A percentile compares a stretch with the other conserved stretches of the same genome.
These are phyloP conservation scores for Scleropages formosus DNA, from an alignment of 2,797 vertebrate species.

Conservation along the genomic window DNA sequence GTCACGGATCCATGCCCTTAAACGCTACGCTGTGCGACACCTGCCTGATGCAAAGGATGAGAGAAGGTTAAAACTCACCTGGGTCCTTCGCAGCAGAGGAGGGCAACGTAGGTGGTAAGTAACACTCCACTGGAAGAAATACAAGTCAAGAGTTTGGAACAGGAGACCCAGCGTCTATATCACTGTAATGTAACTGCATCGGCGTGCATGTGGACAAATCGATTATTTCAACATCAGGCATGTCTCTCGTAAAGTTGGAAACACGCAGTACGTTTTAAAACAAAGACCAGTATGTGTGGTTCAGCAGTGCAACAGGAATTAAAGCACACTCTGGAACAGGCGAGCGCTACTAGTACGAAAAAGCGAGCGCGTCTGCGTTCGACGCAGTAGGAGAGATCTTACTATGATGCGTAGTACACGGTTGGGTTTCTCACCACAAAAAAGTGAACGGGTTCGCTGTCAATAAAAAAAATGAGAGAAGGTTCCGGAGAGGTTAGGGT, in stretches of 20 bases:
- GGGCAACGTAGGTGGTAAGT: constrained; percentile 78
- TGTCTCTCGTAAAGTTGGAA: neutral
- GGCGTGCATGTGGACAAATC: too few relatives aligned
- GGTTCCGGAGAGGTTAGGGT: neutral
- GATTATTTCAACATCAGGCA: neutral
- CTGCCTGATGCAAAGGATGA: too few relatives aligned
- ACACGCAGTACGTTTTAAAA: neutral
- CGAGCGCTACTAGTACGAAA: too few relatives aligned
- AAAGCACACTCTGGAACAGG: too few relatives aligned
- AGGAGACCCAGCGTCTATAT: too few relatives aligned
- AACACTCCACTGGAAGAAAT: constrained; percentile 66
- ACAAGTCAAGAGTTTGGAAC: neutral
- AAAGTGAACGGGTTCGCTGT: constrained; percentile 63
- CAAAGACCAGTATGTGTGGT: neutral
- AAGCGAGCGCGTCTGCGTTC: too few relatives aligned
- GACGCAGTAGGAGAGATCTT: constrained; percentile 53
- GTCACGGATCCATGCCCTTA: too few relatives aligned
- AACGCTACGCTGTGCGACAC: neutral
- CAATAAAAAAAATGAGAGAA: constrained; percentile 28
- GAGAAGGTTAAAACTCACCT: constrained; percentile 69
- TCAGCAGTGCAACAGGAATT: neutral
- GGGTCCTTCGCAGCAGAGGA: constrained; percentile 87
- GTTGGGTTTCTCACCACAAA: constrained; percentile 70
- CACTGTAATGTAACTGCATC: too few relatives aligned
- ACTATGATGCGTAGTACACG: constrained; percentile 88